Evolutionary conservation across 2,888 invertebrate species (phyloP).

Genomic region (Fragum sueziense): DNA sequence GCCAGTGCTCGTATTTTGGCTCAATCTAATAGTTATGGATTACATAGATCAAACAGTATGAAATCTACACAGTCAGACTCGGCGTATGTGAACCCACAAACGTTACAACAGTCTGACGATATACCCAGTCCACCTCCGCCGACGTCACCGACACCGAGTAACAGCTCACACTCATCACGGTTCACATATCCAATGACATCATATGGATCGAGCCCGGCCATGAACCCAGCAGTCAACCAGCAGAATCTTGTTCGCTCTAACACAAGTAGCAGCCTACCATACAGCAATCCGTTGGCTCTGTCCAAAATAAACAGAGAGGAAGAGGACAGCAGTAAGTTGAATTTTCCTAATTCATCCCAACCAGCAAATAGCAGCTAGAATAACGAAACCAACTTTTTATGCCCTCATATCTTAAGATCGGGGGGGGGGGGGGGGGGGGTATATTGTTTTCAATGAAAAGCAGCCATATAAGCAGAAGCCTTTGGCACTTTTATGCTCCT

Average conservation of each 20-base stretch:
- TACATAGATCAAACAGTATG: constrained; percentile 79
- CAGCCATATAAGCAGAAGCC: too few species aligned
- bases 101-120: constrained; percentile 74
- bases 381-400: too few species aligned
- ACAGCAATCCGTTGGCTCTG: constrained; percentile 71
- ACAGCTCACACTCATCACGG: constrained; percentile 75
- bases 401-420: too few species aligned
- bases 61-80: constrained; percentile 96
- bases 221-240: constrained; percentile 48
- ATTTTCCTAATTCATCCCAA: too few species aligned
- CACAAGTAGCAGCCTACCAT: constrained; percentile 73
- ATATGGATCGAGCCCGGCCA: constrained; percentile 57
- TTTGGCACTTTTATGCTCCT: too few species aligned
- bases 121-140: constrained; percentile 70
- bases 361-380: too few species aligned
- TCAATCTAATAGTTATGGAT: constrained; percentile 84
- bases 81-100: constrained; percentile 89
- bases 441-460: too few species aligned
- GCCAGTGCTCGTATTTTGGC: constrained; percentile 84
- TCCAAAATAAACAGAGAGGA: constrained; percentile 71
- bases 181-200: constrained; percentile 79
- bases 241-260: constrained; percentile 76
- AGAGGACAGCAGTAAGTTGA: constrained; percentile 75
- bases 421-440: too few species aligned
- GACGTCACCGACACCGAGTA: constrained; percentile 78